Percentiles rank a stretch among this genome's conserved stretches.
phyloP scores from a whole-genome alignment of 1,140 invertebrate genomes.

The Drosophila chauvacae region DNA sequence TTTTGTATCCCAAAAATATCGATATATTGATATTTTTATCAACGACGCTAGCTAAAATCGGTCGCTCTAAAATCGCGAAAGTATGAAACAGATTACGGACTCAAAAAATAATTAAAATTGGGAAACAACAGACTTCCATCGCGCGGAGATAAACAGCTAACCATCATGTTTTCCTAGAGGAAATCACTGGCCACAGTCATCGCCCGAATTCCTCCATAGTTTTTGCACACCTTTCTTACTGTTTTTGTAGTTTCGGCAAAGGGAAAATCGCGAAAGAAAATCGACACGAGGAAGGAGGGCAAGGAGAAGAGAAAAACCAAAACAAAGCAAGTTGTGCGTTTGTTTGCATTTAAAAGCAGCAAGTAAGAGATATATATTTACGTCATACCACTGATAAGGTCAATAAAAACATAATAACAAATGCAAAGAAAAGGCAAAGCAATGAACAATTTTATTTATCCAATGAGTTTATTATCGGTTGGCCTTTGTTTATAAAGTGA shows the following conservation, averaged over 20 bases:
- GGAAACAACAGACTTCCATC: not conserved
- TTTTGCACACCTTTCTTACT: not conserved
- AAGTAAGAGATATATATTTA: slow-evolving; percentile 20
- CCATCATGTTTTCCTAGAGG: not conserved
- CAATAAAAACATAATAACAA: slow-evolving; percentile 13
- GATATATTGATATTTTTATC: too few species aligned
- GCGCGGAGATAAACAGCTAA: too few species aligned
- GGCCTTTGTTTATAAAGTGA: not conserved
- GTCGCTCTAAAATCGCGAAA: slow-evolving; percentile 10
- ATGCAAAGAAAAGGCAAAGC: not conserved
- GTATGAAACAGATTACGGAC: not conserved
- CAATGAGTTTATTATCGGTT: not conserved
- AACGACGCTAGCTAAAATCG: not conserved
- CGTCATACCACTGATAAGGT: slow-evolving; percentile 31
- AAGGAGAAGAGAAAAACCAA: slow-evolving; percentile 1
- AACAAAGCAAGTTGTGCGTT: slow-evolving; percentile 6
- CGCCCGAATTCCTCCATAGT: not conserved
- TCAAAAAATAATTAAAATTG: not conserved
- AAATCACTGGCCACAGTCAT: too few species aligned
- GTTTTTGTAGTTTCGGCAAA: slow-evolving; percentile 5
- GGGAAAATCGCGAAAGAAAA: not conserved
- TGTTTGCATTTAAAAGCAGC: slow-evolving; percentile 1
- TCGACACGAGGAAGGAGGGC: not conserved
- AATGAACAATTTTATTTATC: not conserved
- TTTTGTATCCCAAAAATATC: too few species aligned